Evolutionary conservation across 2,888 invertebrate genomes (phyloP), one percentile per base, ranked within the genome.

Genomic region (Ichneumoninae sp.): DNA sequence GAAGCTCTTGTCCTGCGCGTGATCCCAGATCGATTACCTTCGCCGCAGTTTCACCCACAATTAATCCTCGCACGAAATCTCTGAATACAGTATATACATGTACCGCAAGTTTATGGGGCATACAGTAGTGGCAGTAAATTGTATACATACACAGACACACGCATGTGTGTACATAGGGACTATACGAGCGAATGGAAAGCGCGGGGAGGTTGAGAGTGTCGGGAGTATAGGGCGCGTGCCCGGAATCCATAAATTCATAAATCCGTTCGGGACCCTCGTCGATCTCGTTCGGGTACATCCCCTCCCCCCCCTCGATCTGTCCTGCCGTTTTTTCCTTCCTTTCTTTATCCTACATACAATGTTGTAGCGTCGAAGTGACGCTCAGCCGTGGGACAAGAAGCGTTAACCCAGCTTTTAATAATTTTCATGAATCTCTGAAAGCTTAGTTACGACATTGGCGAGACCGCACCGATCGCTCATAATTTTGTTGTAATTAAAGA

Each of bases 401-500:
- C 60, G 80, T 68, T 80, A 76, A 52, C 71, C 57, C 33, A 1
- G 71, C 60, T 65, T 71, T 54, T 30, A 71, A 47, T 78, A 74
- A 65, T 65, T 47, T 47, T 33, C 47, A 75, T n/a, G 47, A 50
- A 52, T 62, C 57, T 40, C 30, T 19, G 57, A 76, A 75, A 66
- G 52, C 74, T 70, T 54, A 69, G 72, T 68, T 79, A 78, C 75
- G 78, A 75, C 33, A 76, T 40, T 57, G 60, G 47, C 76, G 57
- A 80, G 82, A 83, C 86, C 80, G 44, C 13, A 84, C 80, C 84
- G 85, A 89, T 89, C 88, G 82, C 83, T 86, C 87, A 85, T 84
- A 87, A 89, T 89, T 85, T 47, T 16, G 3, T 47, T 47, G 44
- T 85, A 87, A 89, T 88, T 88, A 87, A 87, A 89, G 87, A 82